These are phyloP conservation scores for Illadopsis cleaveri DNA, from an alignment of 2,113 vertebrate species.

Conservation along the genomic window DNA sequence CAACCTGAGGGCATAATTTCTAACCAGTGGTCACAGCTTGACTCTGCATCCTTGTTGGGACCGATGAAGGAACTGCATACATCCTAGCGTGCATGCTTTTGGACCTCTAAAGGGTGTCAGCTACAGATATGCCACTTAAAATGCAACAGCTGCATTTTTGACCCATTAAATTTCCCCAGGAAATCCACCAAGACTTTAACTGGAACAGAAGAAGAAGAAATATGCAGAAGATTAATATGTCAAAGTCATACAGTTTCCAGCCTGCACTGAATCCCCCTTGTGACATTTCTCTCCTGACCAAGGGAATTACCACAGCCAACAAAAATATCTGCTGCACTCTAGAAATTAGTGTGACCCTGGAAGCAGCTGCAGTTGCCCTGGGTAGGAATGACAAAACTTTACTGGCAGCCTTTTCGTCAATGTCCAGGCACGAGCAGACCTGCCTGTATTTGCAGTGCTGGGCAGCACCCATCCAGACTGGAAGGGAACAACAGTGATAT, in stretches of 20 bases:
- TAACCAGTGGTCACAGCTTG: not conserved
- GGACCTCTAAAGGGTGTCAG: not conserved
- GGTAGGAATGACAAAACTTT: not conserved
- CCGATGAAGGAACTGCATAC: not conserved
- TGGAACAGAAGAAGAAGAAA: not conserved
- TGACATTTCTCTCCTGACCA: not conserved
- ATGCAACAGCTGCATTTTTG: not conserved
- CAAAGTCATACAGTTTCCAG: not conserved
- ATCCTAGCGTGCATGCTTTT: not conserved
- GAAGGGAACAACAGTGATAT: not conserved
- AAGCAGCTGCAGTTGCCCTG: not conserved
- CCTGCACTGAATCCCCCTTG: not conserved
- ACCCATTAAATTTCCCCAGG: not conserved
- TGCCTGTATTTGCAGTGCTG: not conserved
- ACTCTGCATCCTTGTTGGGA: not conserved
- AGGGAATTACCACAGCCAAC: not conserved
- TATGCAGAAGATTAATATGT: not conserved
- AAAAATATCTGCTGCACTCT: not conserved
- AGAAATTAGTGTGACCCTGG: not conserved
- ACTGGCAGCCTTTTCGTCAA: not conserved
- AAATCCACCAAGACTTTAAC: not conserved
- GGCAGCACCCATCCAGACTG: accelerated
- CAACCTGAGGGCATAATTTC: not conserved
- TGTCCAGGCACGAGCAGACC: not conserved
- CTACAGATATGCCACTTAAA: not conserved